Percentiles rank a stretch among this genome's conserved stretches.
Evolutionary conservation across 2,888 invertebrate genomes (phyloP).

Genomic region (Agonopterix subpropinquella): DNA sequence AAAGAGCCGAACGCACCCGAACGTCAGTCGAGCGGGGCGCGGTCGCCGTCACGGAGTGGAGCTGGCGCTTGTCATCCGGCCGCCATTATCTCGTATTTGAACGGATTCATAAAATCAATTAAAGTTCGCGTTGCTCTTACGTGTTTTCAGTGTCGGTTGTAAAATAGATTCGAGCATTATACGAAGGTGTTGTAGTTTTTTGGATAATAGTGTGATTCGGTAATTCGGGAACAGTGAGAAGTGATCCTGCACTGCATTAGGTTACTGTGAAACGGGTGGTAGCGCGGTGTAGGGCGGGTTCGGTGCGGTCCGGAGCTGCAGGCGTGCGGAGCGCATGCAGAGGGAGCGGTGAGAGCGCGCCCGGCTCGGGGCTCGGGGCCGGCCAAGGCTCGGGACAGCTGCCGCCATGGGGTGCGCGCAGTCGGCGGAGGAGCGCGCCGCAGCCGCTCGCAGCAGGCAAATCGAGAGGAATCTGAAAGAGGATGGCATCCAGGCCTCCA

Average conservation of each 20-base stretch:
- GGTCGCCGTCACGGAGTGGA: conserved; percentile 77
- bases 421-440: conserved; percentile 99
- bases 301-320: conserved; percentile 64
- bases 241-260: conserved; percentile 62
- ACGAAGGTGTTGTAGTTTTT: conserved; percentile 26
- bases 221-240: conserved; percentile 48
- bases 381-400: conserved; percentile 68
- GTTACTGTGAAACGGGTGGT: conserved; percentile 58
- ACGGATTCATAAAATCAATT: conserved; percentile 72
- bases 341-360: conserved; percentile 78
- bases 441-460: conserved; percentile 96
- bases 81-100: conserved; percentile 78
- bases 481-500: conserved; percentile 98
- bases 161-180: conserved; percentile 33
- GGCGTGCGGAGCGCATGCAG: conserved; percentile 70
- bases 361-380: conserved; percentile 73
- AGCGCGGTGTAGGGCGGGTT: conserved; percentile 61
- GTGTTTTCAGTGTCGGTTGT: conserved; percentile 48
- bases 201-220: conserved; percentile 26
- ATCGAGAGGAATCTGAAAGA: conserved; percentile 99
- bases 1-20: conserved; percentile 65
- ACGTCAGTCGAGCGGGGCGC: conserved; percentile 77
- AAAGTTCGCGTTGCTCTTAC: conserved; percentile 56
- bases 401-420: conserved; percentile 98
- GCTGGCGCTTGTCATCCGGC: conserved; percentile 76